Percentiles rank a stretch among this genome's conserved stretches.
Conservation (phyloP, 2,888 invertebrate species). For the Drosophila meridionalis region DNA sequence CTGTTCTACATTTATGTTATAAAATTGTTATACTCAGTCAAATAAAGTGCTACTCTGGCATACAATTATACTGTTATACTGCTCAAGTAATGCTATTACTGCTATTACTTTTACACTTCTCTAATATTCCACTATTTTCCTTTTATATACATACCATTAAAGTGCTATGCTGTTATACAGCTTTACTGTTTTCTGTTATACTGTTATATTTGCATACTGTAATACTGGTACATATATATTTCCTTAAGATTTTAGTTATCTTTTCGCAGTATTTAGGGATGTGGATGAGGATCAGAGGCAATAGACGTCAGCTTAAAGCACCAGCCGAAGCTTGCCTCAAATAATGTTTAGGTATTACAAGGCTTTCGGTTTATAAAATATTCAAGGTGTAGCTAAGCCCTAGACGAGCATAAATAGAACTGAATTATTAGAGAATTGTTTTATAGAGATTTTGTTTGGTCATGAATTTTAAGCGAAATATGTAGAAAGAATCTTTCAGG, state of each 20-base stretch:
- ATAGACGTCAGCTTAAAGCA: background rate
- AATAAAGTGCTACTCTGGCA: background rate
- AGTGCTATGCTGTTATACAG: background rate
- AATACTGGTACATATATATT: too few relatives aligned
- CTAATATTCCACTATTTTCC: background rate
- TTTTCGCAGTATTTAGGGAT: background rate
- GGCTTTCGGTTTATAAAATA: background rate
- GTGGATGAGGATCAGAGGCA: background rate
- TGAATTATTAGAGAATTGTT: slow-evolving; percentile 18
- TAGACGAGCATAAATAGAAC: slow-evolving; percentile 7
- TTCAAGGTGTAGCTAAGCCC: slow-evolving; percentile 1
- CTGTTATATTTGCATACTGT: background rate
- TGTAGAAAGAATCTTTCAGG: slow-evolving; percentile 5
- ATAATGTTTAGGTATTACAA: background rate
- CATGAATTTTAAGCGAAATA: slow-evolving; percentile 40
- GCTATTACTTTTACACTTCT: background rate
- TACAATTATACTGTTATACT: background rate
- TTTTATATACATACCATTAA: background rate
- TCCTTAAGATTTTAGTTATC: too few relatives aligned
- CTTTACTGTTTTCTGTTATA: background rate
- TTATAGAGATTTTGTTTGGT: slow-evolving; percentile 22
- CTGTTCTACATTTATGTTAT: background rate
- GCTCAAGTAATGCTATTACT: too few relatives aligned
- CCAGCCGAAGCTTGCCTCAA: background rate
- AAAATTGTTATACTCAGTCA: background rate